Conservation (phyloP, 2,113 vertebrate genomes). For the Semnopithecus entellus region DNA sequence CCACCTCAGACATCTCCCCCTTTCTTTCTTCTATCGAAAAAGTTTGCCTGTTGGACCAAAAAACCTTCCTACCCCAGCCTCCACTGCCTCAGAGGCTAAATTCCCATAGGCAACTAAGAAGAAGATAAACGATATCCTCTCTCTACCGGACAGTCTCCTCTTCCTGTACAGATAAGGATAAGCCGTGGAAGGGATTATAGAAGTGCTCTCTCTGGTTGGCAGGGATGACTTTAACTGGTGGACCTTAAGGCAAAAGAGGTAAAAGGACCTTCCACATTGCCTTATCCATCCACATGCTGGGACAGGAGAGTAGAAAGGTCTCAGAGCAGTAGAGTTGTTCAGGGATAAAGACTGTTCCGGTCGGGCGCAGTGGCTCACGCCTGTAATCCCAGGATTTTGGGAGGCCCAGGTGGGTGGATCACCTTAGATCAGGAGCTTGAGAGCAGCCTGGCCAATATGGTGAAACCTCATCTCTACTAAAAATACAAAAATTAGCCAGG, state of each 20-base stretch:
- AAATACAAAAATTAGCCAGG: no score
- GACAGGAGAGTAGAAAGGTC: neutral
- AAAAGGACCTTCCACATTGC: neutral
- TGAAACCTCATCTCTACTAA: no score
- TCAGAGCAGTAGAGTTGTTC: neutral
- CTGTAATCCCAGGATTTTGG: no score
- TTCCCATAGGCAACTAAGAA: neutral
- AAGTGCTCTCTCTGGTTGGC: neutral
- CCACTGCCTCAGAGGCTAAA: neutral
- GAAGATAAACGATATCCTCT: neutral
- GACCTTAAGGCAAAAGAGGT: neutral
- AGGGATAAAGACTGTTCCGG: no score
- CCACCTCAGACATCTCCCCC: neutral
- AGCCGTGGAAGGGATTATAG: neutral
- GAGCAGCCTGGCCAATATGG: no score
- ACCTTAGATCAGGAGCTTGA: no score
- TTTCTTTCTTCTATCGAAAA: neutral
- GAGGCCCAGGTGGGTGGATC: no score
- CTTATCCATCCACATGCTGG: fast-evolving
- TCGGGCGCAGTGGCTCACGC: no score
- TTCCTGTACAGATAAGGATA: no score
- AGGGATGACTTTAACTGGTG: neutral
- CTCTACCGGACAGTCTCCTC: neutral
- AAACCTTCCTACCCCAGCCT: neutral
- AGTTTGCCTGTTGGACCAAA: neutral